A percentile compares a stretch with the other conserved stretches of the same genome.
phyloP scores from a whole-genome alignment of 23 tunicate genomes.

The Trididemnum nubilum region DNA sequence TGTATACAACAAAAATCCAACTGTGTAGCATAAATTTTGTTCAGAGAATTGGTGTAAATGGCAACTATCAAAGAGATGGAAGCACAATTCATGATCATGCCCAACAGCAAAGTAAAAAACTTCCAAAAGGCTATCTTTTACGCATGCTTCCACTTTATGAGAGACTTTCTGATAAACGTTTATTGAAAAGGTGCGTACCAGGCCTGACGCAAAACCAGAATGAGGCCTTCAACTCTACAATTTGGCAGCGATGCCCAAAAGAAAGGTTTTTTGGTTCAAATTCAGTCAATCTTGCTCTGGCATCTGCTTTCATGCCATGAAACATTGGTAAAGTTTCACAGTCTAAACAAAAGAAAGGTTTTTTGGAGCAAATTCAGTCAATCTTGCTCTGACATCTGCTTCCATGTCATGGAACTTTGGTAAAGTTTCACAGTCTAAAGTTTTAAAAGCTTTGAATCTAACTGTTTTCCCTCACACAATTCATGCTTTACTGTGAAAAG shows the following conservation, averaged over 20 bases:
- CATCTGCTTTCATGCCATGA: neutral
- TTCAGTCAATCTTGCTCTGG: neutral
- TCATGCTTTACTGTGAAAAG: neutral
- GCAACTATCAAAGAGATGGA: neutral
- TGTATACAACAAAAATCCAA: conserved; percentile 9
- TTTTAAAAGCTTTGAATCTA: neutral
- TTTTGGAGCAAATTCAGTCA: conserved; percentile 18
- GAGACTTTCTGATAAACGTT: conserved; percentile 4
- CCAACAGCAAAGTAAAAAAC: neutral
- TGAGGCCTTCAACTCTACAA: conserved; percentile 7
- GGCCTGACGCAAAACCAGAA: conserved; percentile 33
- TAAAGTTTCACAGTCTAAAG: neutral
- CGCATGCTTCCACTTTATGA: conserved; percentile 16
- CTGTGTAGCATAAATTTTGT: conserved; percentile 11
- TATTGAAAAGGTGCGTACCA: conserved; percentile 25
- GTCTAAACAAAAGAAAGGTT: neutral
- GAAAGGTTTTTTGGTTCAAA: conserved; percentile 15
- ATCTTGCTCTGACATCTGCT: neutral
- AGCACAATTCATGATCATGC: neutral
- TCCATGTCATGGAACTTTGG: conserved; percentile 22
- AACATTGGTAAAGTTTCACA: conserved; percentile 22
- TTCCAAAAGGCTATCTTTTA: conserved; percentile 10
- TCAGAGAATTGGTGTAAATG: neutral
- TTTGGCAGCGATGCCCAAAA: conserved; percentile 17
- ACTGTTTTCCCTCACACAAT: neutral